Percentiles rank a stretch among this genome's conserved stretches.
phyloP scores from a whole-genome alignment of 2,888 invertebrate species.

The Trichacis sp. region DNA sequence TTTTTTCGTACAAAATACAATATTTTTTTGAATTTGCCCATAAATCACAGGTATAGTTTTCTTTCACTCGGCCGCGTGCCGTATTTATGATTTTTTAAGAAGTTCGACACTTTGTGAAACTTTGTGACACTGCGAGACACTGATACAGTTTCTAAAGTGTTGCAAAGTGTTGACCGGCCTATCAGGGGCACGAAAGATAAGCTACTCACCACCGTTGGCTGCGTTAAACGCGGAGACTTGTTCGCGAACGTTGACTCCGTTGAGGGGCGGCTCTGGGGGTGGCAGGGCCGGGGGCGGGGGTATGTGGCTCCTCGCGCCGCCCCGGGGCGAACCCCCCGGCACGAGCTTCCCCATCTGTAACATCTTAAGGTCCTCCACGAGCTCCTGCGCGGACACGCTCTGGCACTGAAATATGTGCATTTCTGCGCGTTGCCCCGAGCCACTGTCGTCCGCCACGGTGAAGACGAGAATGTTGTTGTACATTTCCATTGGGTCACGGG shows the following conservation, averaged over 20 bases:
- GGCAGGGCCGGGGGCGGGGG: slow-evolving; percentile 76
- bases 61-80: too few species aligned
- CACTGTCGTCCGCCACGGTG: slow-evolving; percentile 84
- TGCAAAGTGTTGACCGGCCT: too few species aligned
- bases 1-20: too few species aligned
- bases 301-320: slow-evolving; percentile 64
- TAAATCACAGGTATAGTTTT: too few species aligned
- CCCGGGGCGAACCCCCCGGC: slow-evolving; percentile 60
- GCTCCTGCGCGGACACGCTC: slow-evolving; percentile 83
- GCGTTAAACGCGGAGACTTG: slow-evolving; percentile 71
- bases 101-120: too few species aligned
- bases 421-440: slow-evolving; percentile 80
- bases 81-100: too few species aligned
- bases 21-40: too few species aligned
- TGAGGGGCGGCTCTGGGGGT: slow-evolving; percentile 72
- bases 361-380: slow-evolving; percentile 86
- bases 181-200: too few species aligned
- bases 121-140: too few species aligned
- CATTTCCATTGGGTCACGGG: slow-evolving; percentile 94
- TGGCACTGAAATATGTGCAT: slow-evolving; percentile 98
- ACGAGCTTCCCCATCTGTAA: slow-evolving; percentile 72
- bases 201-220: slow-evolving; percentile 56
- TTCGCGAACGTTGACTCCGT: slow-evolving; percentile 71
- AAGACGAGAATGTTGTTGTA: slow-evolving; percentile 99
- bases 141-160: too few species aligned